These are phyloP conservation scores for Argentina silus DNA, from an alignment of 2,797 vertebrate genomes.

Conservation along the genomic window DNA sequence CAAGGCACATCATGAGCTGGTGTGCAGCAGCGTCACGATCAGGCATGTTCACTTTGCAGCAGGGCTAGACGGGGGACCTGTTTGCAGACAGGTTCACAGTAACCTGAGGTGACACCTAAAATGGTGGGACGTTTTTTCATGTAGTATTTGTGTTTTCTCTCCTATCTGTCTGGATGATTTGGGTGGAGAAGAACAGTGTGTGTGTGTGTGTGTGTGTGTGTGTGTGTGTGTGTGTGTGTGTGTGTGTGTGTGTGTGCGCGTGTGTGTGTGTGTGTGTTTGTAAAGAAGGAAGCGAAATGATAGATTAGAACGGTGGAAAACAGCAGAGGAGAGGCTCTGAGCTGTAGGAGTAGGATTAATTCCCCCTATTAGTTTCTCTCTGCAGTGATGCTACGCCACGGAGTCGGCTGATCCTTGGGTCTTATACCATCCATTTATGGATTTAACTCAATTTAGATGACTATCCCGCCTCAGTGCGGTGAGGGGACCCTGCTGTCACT, in stretches of 20 bases:
- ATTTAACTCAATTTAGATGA: slow-evolving; percentile 63
- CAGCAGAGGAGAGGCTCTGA: slow-evolving; percentile 48
- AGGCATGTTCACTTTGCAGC: too few species aligned
- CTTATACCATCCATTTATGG: slow-evolving; percentile 60
- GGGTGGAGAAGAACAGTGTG: slow-evolving; percentile 48
- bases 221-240: slow-evolving; percentile 46
- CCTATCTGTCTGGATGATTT: slow-evolving; percentile 43
- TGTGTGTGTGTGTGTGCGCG: slow-evolving; percentile 38
- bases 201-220: too few species aligned
- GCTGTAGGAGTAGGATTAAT: slow-evolving; percentile 59
- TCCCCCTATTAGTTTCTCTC: slow-evolving; percentile 62
- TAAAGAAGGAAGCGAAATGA: slow-evolving; percentile 48
- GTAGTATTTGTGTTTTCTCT: slow-evolving; percentile 36
- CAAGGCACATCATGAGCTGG: slow-evolving; percentile 38
- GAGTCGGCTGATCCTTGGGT: slow-evolving; percentile 30
- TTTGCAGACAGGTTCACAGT: slow-evolving; percentile 43
- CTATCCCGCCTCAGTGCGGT: slow-evolving; percentile 17
- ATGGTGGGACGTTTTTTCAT: slow-evolving; percentile 38
- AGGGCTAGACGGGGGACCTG: not conserved
- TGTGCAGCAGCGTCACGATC: not conserved
- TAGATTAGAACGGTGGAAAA: slow-evolving; percentile 52
- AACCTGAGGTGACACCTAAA: slow-evolving; percentile 56
- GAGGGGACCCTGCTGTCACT: slow-evolving; percentile 37
- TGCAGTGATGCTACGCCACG: slow-evolving; percentile 42
- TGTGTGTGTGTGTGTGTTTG: slow-evolving; percentile 45